A percentile compares a stretch with the other conserved stretches of the same genome.
Evolutionary conservation across 35 echinoderm and acorn worm species (phyloP).

Genomic region (Patiria miniata): DNA sequence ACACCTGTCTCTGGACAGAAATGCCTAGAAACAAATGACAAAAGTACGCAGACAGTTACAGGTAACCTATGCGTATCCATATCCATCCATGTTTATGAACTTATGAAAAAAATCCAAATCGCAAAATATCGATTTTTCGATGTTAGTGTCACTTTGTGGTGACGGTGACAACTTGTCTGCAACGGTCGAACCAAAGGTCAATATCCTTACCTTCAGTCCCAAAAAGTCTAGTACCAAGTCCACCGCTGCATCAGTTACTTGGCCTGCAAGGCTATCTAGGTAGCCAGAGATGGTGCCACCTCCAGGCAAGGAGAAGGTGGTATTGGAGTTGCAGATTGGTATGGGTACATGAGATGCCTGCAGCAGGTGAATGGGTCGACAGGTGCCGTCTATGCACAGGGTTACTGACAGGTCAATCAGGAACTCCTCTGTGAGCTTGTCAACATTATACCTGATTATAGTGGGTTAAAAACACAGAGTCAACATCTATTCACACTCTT

Average conservation of each 20-base stretch:
- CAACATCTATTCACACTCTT: no score
- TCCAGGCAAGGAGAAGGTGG: slow-evolving; percentile 6
- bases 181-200: no score
- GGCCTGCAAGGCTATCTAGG: not conserved
- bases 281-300: slow-evolving; percentile 23
- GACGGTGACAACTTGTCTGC: no score
- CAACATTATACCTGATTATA: not conserved
- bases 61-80: no score
- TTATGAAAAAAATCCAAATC: no score
- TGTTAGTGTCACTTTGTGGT: no score
- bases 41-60: no score
- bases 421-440: slow-evolving; percentile 24
- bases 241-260: not conserved
- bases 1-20: not conserved
- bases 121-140: no score
- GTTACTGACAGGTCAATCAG: not conserved
- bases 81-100: no score
- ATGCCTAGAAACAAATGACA: not conserved
- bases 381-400: slow-evolving; percentile 33
- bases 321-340: slow-evolving; percentile 15
- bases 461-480: not conserved
- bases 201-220: slow-evolving; percentile 9
- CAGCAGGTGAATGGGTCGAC: not conserved
- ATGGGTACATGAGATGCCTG: not conserved
- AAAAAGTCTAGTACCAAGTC: not conserved